Evolutionary conservation across 2,888 invertebrate genomes (phyloP), one percentile per base, ranked within the genome.

Genomic region (Zelleria hepariella): DNA sequence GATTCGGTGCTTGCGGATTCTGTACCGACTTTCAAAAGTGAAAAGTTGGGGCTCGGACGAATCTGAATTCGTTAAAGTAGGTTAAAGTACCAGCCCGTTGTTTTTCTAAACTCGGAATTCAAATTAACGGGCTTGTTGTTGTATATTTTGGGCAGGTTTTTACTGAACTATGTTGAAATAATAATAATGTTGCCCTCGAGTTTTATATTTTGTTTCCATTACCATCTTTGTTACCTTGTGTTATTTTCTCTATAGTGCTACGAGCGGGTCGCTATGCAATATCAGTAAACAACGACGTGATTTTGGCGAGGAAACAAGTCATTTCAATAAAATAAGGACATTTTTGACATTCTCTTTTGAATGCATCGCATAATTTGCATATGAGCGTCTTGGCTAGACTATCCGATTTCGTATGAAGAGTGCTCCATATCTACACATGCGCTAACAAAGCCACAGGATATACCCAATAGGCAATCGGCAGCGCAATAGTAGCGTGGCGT

Each of bases 311-410:
- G 55, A 7, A 55, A 27, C 53, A 53, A 53, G 53, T 24, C 25
- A 15, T 42, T 42, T 15, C 8, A n/a, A 53, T 53, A 25, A n/a
- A 24, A 53, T n/a, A 25, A 25, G 10, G 53, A 24, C 25, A 42
- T 42, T 42, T 42, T 42, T 4, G 15, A 15, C 32, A 6, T 32
- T 10, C 7, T 1, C 32, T n/a, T 53, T 8, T n/a, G 49, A 7
- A 10, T 49, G 49, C 21, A n/a, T 53, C 25, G 18, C 27, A 49
- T 48, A 26, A 8, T n/a, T n/a, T 42, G 15, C 15, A 23, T 57
- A 59, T 32, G 32, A 27, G 18, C 20, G 24, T 68, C 67, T 73
- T 62, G 69, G 68, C 60, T 60, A 64, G 66, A 62, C 32, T 5
- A 7, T 49, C 49, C 7, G 49, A 49, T 49, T 49, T 53, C 24